phyloP scores from a whole-genome alignment of 2,888 invertebrate genomes.

The Ptilodon capucinus region DNA sequence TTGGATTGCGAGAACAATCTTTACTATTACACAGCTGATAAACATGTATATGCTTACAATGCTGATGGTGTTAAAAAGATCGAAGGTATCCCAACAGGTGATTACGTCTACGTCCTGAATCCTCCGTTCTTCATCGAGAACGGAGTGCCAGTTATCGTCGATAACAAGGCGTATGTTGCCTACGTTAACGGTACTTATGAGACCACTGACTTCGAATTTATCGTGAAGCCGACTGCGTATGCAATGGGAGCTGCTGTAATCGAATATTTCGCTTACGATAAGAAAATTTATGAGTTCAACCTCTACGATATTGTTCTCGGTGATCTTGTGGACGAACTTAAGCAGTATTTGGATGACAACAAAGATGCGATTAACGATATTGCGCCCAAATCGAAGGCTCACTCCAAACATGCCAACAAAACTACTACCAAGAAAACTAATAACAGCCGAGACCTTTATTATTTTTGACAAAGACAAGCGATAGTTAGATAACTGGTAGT shows the following conservation, averaged over 20 bases:
- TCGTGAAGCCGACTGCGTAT: slow-evolving; percentile 46
- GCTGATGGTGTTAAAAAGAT: slow-evolving; percentile 39
- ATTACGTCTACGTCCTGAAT: slow-evolving; percentile 36
- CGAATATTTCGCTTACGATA: slow-evolving; percentile 50
- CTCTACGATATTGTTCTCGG: slow-evolving; percentile 23
- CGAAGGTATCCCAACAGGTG: slow-evolving; percentile 39
- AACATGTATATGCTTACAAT: slow-evolving; percentile 38
- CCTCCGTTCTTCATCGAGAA: slow-evolving; percentile 43
- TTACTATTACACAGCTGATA: slow-evolving; percentile 44
- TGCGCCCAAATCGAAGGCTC: no score
- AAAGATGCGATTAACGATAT: slow-evolving; percentile 33
- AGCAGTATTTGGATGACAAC: slow-evolving; percentile 31
- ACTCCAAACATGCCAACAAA: no score
- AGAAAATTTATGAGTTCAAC: slow-evolving; percentile 58
- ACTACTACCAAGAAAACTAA: no score
- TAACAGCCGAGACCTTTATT: no score
- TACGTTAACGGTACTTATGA: slow-evolving; percentile 45
- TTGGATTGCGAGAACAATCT: slow-evolving; percentile 50
- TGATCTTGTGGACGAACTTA: slow-evolving; percentile 32
- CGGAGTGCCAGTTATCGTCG: slow-evolving; percentile 38
- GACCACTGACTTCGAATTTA: slow-evolving; percentile 27
- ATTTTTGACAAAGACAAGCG: no score
- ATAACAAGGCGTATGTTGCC: slow-evolving; percentile 38
- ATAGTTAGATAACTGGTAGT: no score
- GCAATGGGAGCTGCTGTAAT: slow-evolving; percentile 43